Base-by-base conservation (phyloP, 2,888 invertebrate genomes). In the Caradrina kadenii region DNA sequence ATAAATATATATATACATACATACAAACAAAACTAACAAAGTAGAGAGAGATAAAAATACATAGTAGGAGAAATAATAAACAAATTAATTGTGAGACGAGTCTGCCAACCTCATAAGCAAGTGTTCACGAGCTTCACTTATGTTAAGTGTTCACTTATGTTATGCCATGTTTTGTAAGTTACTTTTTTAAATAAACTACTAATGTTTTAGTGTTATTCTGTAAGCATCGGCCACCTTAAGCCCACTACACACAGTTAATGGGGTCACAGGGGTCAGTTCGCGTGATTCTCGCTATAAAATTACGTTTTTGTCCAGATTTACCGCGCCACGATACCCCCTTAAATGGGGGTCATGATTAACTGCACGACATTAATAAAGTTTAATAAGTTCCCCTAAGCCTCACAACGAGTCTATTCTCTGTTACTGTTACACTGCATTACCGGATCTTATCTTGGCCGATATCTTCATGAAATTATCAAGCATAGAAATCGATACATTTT, bases 221-320 rank as follows among this genome's bases (percentile, higher is more conserved):
- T 79, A 35, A 69, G 76, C 67, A 67, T 15, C 64, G 64, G 63
- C 68, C 56, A 69, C 64, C 31, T 67, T 67, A 68, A 73, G 49
- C 63, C 59, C 63, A 62, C 71, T 63, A 55, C 73, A 81, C 61
- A 49, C 79, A 81, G 73, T 80, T 89, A 93, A 92, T 90, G 89
- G 88, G 93, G 93, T 92, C 91, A 86, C 77, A 75, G 86, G 89
- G 94, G 94, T 93, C 94, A 92, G 89, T 86, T 94, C 87, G 93
- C 94, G 94, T 95, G 94, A 93, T 93, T 88, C 89, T 75, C 85
- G 86, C 93, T 88, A 92, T 94, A 93, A 93, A 94, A 89, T 88
- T 89, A 90, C 89, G 88, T 92, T 93, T 94, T 94, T 91, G 92
- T 90, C 88, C 89, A 90, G 92, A 93, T 93, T 93, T 92, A 91